Conservation (phyloP, 2,797 vertebrate genomes). For the Protosalanx chinensis region DNA sequence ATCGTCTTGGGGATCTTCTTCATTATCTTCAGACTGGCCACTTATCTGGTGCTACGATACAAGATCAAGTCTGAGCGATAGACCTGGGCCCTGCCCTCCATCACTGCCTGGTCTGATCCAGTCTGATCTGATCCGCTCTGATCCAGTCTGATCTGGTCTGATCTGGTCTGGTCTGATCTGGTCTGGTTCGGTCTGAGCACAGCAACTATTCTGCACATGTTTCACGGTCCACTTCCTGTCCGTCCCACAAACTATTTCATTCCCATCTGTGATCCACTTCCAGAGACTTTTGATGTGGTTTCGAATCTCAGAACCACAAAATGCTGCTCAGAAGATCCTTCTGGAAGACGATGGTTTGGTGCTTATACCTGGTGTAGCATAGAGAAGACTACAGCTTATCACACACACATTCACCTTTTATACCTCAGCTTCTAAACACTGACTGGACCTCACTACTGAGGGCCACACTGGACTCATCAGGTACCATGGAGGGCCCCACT, state of each 20-base stretch:
- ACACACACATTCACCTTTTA: conserved; percentile 25
- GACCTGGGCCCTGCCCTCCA: background rate
- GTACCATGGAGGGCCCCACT: conserved; percentile 4
- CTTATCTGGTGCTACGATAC: conserved; percentile 91
- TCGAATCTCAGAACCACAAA: conserved; percentile 13
- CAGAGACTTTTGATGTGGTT: background rate
- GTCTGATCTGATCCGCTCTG: conserved; percentile 8
- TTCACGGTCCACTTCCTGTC: background rate
- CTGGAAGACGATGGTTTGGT: background rate
- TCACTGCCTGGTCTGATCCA: background rate
- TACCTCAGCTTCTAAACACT: conserved; percentile 50
- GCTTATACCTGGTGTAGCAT: background rate
- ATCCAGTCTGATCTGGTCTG: background rate
- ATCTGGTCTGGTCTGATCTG: background rate
- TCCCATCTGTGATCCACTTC: background rate
- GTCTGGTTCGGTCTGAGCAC: conserved; percentile 18
- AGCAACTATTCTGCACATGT: conserved; percentile 4
- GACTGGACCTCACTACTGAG: conserved; percentile 16
- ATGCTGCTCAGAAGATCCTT: conserved; percentile 42
- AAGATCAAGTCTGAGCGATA: conserved; percentile 91
- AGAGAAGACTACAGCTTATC: background rate
- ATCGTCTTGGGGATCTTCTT: conserved; percentile 91
- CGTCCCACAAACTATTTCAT: background rate
- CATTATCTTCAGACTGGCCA: conserved; percentile 83
- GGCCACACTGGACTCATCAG: conserved; percentile 18